Evolutionary conservation across 1,140 invertebrate species (phyloP).

Genomic region (Megathymus violae): DNA sequence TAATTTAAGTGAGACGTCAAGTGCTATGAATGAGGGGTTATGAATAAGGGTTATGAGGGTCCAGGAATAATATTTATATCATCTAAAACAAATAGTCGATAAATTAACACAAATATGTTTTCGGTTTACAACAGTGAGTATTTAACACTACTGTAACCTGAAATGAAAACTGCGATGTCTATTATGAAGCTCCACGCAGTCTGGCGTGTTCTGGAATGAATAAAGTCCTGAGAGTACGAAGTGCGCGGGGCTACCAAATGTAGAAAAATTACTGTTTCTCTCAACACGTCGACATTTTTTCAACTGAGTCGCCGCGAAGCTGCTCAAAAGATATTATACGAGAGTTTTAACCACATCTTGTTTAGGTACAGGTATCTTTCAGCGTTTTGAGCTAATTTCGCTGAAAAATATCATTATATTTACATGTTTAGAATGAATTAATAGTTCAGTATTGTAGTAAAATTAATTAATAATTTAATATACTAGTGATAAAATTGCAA

Average conservation of each 20-base stretch:
- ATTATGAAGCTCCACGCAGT: conserved; percentile 16
- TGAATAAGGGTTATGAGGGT: too few species aligned
- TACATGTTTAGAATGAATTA: too few species aligned
- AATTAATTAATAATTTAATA: too few species aligned
- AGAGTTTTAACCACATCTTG: conserved; percentile 17
- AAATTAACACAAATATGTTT: too few species aligned
- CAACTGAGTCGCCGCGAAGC: conserved; percentile 9
- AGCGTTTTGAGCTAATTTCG: conserved; percentile 1
- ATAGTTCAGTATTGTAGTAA: too few species aligned
- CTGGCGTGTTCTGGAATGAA: conserved; percentile 29
- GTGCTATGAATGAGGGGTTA: too few species aligned
- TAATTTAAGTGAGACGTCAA: too few species aligned
- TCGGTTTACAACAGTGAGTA: too few species aligned
- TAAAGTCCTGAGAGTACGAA: conserved; percentile 21
- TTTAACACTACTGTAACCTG: conserved; percentile 22
- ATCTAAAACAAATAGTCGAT: too few species aligned
- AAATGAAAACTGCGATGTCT: conserved; percentile 13
- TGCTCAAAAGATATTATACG: conserved; percentile 7
- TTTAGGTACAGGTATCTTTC: neutral
- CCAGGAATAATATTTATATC: too few species aligned
- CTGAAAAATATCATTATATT: too few species aligned
- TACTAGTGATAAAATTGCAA: too few species aligned
- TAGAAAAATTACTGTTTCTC: conserved; percentile 33
- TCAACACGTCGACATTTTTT: conserved; percentile 29
- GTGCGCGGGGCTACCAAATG: conserved; percentile 15